Conservation (phyloP, 2,797 vertebrate genomes). For the Microtus obscurus region DNA sequence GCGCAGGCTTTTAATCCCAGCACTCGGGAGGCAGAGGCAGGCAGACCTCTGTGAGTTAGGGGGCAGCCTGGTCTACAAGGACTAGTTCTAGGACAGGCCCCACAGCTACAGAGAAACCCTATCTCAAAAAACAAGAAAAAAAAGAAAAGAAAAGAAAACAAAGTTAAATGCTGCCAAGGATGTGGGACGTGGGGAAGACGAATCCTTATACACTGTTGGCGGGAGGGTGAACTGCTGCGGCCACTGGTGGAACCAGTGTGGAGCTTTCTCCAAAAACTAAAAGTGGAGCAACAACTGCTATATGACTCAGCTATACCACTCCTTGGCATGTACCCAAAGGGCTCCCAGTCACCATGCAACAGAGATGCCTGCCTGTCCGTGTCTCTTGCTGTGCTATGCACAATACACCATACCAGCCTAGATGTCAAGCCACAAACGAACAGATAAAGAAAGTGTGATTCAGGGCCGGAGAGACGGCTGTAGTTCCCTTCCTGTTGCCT, state of each 20-base stretch:
- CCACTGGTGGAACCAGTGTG: neutral
- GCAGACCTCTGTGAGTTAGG: too few relatives aligned
- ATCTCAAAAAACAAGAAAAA: too few relatives aligned
- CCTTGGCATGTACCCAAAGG: neutral
- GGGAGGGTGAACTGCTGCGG: neutral
- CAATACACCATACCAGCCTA: neutral
- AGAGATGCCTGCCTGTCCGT: too few relatives aligned
- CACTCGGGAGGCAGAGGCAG: too few relatives aligned
- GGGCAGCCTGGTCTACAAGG: too few relatives aligned
- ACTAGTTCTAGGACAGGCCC: too few relatives aligned
- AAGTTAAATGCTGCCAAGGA: neutral
- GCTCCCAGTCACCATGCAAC: neutral
- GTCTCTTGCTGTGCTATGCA: neutral
- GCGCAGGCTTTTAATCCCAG: too few relatives aligned
- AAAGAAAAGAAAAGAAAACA: neutral
- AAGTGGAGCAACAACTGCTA: neutral
- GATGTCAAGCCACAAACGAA: neutral
- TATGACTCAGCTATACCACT: neutral
- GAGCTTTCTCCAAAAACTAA: neutral
- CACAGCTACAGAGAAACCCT: too few relatives aligned
- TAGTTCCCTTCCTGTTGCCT: neutral
- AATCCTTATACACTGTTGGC: neutral
- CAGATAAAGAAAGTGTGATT: neutral
- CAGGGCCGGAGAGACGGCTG: neutral
- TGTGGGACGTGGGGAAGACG: neutral